These are phyloP conservation scores for Vulpes vulpes DNA, from an alignment of 2,113 vertebrate species.

Conservation along the genomic window DNA sequence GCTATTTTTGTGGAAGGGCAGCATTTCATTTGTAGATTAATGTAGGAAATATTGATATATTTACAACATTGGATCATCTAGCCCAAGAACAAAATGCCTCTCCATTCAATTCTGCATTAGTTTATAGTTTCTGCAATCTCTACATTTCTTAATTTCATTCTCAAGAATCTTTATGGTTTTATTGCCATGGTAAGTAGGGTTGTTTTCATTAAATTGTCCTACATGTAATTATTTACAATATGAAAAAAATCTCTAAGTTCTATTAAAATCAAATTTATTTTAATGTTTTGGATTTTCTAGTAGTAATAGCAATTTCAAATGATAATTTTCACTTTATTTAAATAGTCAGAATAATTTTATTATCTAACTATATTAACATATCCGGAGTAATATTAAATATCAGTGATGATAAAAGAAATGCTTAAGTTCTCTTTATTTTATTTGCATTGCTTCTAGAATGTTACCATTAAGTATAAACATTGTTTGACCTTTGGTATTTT, in stretches of 20 bases:
- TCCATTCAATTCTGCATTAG: neutral
- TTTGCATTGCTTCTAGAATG: neutral
- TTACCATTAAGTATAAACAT: neutral
- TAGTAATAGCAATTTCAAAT: slow-evolving; percentile 14
- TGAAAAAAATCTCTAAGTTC: neutral
- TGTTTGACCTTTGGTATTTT: neutral
- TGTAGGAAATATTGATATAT: neutral
- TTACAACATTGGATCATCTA: neutral
- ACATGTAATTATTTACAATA: neutral
- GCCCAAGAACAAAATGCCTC: neutral
- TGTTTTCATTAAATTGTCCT: slow-evolving; percentile 2
- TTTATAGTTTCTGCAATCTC: neutral
- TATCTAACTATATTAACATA: neutral
- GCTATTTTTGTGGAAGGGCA: neutral
- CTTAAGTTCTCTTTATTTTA: neutral
- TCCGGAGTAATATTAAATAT: neutral
- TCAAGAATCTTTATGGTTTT: neutral
- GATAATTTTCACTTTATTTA: neutral
- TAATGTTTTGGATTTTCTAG: neutral
- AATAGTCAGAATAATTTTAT: neutral
- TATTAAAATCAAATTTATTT: neutral
- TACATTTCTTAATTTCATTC: slow-evolving; percentile 17
- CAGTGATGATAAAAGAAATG: neutral
- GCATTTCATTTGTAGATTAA: neutral
- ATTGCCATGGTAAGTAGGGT: neutral